These are phyloP conservation scores for Penaeus chinensis DNA, from an alignment of 1,140 invertebrate species.

Conservation along the genomic window DNA sequence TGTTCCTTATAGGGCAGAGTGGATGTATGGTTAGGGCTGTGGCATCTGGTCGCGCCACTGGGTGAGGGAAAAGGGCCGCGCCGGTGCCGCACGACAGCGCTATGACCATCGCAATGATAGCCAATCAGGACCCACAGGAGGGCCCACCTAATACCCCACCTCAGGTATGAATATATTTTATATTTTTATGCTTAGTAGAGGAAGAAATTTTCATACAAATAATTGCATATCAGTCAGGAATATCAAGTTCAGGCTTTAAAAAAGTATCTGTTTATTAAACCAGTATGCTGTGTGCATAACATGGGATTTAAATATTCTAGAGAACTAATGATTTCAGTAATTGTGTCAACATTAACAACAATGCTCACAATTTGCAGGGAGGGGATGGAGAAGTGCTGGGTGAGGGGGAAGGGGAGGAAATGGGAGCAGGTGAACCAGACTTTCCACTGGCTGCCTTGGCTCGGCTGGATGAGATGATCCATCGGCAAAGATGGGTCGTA, in stretches of 20 bases:
- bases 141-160: conserved; percentile 56
- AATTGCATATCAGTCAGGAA: no score
- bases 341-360: neutral
- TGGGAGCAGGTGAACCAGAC: conserved; percentile 74
- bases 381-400: conserved; percentile 67
- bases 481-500: conserved; percentile 90
- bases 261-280: no score
- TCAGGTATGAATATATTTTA: conserved; percentile 21
- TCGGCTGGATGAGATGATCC: conserved; percentile 93
- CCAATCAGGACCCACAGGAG: conserved; percentile 59
- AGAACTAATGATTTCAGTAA: no score
- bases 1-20: conserved; percentile 35
- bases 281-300: no score
- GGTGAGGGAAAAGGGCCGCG: conserved; percentile 49
- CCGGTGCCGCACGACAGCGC: conserved; percentile 55
- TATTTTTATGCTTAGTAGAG: no score
- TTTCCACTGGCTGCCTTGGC: conserved; percentile 90
- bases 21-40: conserved; percentile 56
- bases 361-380: conserved; percentile 26
- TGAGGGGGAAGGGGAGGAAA: conserved; percentile 62
- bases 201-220: no score
- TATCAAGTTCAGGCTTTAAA: no score
- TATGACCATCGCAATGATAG: conserved; percentile 62
- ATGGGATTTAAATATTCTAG: no score
- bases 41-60: conserved; percentile 56